Evolutionary conservation across 2,888 invertebrate genomes (phyloP).

Genomic region (Trichopria drosophilae): DNA sequence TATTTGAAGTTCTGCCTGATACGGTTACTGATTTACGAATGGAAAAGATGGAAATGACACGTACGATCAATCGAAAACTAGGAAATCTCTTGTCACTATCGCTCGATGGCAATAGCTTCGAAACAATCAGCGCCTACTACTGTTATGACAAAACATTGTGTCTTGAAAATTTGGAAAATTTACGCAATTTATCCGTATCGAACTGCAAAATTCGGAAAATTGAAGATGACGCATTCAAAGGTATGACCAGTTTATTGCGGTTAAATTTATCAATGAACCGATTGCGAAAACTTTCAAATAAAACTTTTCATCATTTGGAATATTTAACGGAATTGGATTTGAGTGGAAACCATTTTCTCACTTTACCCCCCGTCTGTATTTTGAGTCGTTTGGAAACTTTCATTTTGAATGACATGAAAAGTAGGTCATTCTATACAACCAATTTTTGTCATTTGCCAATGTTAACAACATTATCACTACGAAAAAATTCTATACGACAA

Average conservation of each 20-base stretch:
- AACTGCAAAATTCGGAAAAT: constrained; percentile 36
- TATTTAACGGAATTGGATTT: constrained; percentile 37
- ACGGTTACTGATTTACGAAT: constrained; percentile 39
- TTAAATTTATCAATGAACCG: constrained; percentile 37
- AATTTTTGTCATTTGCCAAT: too few relatives aligned
- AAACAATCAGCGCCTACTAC: constrained; percentile 34
- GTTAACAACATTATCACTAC: too few relatives aligned
- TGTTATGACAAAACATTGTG: constrained; percentile 35
- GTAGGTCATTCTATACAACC: too few relatives aligned
- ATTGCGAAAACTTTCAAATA: constrained; percentile 32
- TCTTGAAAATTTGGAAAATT: constrained; percentile 29
- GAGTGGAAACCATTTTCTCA: constrained; percentile 15
- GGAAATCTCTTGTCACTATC: constrained; percentile 36
- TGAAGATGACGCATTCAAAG: constrained; percentile 23
- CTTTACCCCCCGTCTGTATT: too few relatives aligned
- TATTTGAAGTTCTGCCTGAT: constrained; percentile 32
- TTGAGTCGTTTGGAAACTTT: too few relatives aligned
- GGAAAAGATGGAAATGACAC: constrained; percentile 36
- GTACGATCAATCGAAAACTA: constrained; percentile 39
- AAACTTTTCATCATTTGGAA: constrained; percentile 35
- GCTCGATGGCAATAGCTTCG: constrained; percentile 39
- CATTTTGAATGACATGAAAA: too few relatives aligned
- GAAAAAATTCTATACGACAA: constrained; percentile 33
- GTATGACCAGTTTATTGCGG: constrained; percentile 33
- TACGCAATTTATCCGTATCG: constrained; percentile 39